Evolutionary conservation across 2,888 invertebrate genomes (phyloP).

Genomic region (Pediacus dermestoides): DNA sequence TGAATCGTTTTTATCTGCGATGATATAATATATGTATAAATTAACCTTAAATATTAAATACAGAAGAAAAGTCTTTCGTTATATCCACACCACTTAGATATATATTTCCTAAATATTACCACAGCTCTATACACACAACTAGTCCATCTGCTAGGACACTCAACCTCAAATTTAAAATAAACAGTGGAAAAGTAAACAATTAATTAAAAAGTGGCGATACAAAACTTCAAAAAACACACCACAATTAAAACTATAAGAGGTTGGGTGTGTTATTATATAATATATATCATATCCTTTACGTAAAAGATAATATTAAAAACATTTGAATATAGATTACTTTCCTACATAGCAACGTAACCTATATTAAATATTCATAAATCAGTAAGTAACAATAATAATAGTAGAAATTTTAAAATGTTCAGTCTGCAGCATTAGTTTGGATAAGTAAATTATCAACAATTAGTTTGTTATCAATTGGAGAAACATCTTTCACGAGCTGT

Average conservation of each 20-base stretch:
- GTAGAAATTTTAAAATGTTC: slow-evolving; percentile 30
- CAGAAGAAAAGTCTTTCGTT: slow-evolving; percentile 29
- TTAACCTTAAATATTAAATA: slow-evolving; percentile 29
- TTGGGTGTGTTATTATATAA: slow-evolving; percentile 9
- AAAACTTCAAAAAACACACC: too few species aligned
- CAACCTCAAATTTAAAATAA: too few species aligned
- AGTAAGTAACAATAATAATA: slow-evolving; percentile 22
- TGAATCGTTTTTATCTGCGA: slow-evolving; percentile 15
- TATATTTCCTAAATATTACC: slow-evolving; percentile 38
- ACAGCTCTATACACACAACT: slow-evolving; percentile 46
- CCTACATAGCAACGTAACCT: slow-evolving; percentile 15
- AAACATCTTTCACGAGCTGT: slow-evolving; percentile 44
- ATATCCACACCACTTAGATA: slow-evolving; percentile 35
- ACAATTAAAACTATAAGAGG: too few species aligned
- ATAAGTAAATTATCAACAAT: slow-evolving; percentile 39
- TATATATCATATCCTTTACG: neutral
- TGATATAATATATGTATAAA: slow-evolving; percentile 23
- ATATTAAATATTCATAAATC: slow-evolving; percentile 8
- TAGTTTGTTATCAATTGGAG: slow-evolving; percentile 45
- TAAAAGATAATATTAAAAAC: slow-evolving; percentile 36
- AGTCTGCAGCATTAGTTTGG: slow-evolving; percentile 42
- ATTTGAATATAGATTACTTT: slow-evolving; percentile 34
- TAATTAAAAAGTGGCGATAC: slow-evolving; percentile 14
- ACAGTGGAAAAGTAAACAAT: slow-evolving; percentile 12
- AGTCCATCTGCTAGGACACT: slow-evolving; percentile 12